Evolutionary conservation across 1,140 invertebrate genomes (phyloP).

Genomic region (Drosophila bifasciata): DNA sequence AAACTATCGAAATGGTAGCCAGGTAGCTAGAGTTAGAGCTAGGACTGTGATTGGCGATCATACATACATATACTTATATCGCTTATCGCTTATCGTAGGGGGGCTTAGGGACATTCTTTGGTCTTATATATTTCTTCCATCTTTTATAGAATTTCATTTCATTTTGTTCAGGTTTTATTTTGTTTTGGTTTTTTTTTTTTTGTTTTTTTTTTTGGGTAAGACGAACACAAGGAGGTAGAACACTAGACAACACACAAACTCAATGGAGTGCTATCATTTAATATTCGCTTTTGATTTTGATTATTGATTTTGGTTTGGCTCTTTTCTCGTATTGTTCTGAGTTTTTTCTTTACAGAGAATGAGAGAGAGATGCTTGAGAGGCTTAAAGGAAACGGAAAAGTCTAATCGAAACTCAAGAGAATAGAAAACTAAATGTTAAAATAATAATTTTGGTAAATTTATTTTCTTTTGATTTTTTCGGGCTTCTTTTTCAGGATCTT

Average conservation of each 20-base stretch:
- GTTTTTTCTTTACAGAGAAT: constrained; percentile 56
- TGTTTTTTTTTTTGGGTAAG: constrained; percentile 85
- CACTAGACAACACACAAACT: constrained; percentile 90
- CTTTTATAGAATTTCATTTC: constrained; percentile 42
- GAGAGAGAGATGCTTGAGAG: constrained; percentile 42
- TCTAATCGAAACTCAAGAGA: constrained; percentile 28
- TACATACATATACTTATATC: constrained; percentile 41
- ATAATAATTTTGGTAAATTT: constrained; percentile 51
- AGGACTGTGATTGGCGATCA: constrained; percentile 18
- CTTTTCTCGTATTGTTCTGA: constrained; percentile 37
- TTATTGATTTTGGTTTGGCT: constrained; percentile 63
- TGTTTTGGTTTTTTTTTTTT: constrained; percentile 41
- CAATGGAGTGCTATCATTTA: constrained; percentile 84
- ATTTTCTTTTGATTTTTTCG: constrained; percentile 38
- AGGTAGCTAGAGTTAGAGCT: constrained; percentile 35
- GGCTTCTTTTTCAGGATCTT: constrained; percentile 14
- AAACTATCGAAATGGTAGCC: constrained; percentile 47
- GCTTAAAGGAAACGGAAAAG: constrained; percentile 34
- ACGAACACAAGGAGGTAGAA: constrained; percentile 89
- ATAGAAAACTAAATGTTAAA: constrained; percentile 42
- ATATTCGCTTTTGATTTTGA: constrained; percentile 75
- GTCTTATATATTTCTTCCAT: constrained; percentile 37
- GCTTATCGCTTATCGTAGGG: constrained; percentile 32
- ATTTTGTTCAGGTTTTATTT: constrained; percentile 44
- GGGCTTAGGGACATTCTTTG: constrained; percentile 26